These are phyloP conservation scores for Etheostoma cragini DNA, from an alignment of 2,113 vertebrate species.

Conservation along the genomic window DNA sequence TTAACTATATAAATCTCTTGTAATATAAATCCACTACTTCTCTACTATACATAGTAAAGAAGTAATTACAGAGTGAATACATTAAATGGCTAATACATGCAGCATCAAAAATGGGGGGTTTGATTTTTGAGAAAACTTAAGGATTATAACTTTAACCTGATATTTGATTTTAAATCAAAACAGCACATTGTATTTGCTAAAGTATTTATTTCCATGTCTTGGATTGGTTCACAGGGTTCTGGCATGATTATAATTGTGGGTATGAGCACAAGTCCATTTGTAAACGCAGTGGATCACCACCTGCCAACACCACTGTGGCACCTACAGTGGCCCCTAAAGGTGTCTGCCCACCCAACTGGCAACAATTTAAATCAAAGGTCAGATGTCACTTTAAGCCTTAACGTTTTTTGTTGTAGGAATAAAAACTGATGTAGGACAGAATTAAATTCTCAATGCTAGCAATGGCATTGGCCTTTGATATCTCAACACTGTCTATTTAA, in stretches of 20 bases:
- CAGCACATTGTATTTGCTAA: neutral
- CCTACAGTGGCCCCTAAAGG: slow-evolving; percentile 81
- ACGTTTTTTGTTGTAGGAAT: neutral
- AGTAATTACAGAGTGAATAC: no score
- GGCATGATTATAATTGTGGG: slow-evolving; percentile 92
- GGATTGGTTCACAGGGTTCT: slow-evolving; percentile 82
- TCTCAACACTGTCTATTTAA: neutral
- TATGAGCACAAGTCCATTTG: slow-evolving; percentile 85
- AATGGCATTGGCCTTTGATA: neutral
- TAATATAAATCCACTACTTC: no score
- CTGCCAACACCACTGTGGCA: slow-evolving; percentile 82
- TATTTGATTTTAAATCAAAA: neutral
- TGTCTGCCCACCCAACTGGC: slow-evolving; percentile 86
- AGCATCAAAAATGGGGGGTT: no score
- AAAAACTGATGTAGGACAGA: neutral
- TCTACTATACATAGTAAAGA: no score
- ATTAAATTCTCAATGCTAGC: neutral
- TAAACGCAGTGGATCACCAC: slow-evolving; percentile 85
- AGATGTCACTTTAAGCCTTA: slow-evolving; percentile 75
- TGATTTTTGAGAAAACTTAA: neutral
- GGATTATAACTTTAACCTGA: neutral
- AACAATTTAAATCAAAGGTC: slow-evolving; percentile 73
- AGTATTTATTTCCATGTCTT: neutral
- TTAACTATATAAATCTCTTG: no score
- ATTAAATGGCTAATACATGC: no score